Percentiles rank a stretch among this genome's conserved stretches.
phyloP scores from a whole-genome alignment of 2,888 invertebrate species.

The Lamellibrachia columna region DNA sequence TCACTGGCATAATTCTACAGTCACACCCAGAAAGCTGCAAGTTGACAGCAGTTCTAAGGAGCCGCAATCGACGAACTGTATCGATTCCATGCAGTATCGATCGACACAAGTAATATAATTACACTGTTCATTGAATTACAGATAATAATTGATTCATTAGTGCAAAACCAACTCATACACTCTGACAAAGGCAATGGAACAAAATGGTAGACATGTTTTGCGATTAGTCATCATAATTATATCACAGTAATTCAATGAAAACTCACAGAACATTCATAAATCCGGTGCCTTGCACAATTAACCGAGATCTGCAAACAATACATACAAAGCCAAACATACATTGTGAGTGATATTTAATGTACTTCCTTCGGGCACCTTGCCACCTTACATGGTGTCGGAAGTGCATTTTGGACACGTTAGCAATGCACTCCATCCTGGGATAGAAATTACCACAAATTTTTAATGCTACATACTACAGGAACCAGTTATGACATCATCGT shows the following conservation, averaged over 20 bases:
- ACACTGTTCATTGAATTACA: neutral
- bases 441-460: neutral
- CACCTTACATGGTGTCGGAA: neutral
- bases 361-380: too few relatives aligned
- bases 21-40: neutral
- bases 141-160: neutral
- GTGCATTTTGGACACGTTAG: neutral
- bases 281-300: neutral
- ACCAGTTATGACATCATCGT: neutral
- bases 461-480: neutral
- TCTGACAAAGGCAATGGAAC: neutral
- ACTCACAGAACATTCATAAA: neutral
- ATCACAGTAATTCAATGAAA: neutral
- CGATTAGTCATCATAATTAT: neutral
- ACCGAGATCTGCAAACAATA: too few relatives aligned
- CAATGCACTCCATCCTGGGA: neutral
- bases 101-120: neutral
- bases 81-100: neutral
- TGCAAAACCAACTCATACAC: neutral
- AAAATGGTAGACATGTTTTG: neutral
- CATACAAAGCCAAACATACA: too few relatives aligned
- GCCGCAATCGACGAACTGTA: neutral
- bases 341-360: too few relatives aligned
- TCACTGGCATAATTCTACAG: neutral
- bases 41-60: neutral